phyloP scores from a whole-genome alignment of 1,140 invertebrate genomes.

The Myzus persicae region DNA sequence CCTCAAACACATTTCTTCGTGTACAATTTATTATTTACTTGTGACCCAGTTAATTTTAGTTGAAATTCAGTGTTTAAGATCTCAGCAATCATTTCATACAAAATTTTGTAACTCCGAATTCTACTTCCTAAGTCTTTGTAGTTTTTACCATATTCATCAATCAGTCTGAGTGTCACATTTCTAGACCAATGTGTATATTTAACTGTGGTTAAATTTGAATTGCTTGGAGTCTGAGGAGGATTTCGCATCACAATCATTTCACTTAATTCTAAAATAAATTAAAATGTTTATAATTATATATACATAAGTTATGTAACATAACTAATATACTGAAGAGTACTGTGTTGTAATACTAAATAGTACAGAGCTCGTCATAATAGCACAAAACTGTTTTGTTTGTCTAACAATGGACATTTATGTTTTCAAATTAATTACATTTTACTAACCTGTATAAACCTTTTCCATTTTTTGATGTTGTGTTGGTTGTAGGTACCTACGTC shows the following conservation, averaged over 20 bases:
- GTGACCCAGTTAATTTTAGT: slow-evolving; percentile 29
- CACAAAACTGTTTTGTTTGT: too few species aligned
- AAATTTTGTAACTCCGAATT: slow-evolving; percentile 21
- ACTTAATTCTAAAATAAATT: too few species aligned
- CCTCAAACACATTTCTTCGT: too few species aligned
- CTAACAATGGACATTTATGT: neutral
- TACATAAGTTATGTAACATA: too few species aligned
- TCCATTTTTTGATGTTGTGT: neutral
- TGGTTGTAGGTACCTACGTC: neutral
- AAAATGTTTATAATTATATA: neutral
- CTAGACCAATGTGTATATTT: slow-evolving; percentile 33
- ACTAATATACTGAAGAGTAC: neutral
- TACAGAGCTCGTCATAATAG: too few species aligned
- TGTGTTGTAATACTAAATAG: too few species aligned
- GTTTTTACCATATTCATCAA: slow-evolving; percentile 13
- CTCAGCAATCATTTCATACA: neutral
- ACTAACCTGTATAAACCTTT: neutral
- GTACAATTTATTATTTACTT: slow-evolving; percentile 35
- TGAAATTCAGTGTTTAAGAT: slow-evolving; percentile 27
- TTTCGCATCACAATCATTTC: neutral
- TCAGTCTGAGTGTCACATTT: slow-evolving; percentile 27
- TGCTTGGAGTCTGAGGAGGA: slow-evolving; percentile 10
- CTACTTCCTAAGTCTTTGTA: neutral
- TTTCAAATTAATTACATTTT: neutral
- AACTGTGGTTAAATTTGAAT: neutral